A percentile compares a stretch with the other conserved stretches of the same genome.
Evolutionary conservation across 2,113 vertebrate species (phyloP).

Genomic region (Notiomystis cincta): DNA sequence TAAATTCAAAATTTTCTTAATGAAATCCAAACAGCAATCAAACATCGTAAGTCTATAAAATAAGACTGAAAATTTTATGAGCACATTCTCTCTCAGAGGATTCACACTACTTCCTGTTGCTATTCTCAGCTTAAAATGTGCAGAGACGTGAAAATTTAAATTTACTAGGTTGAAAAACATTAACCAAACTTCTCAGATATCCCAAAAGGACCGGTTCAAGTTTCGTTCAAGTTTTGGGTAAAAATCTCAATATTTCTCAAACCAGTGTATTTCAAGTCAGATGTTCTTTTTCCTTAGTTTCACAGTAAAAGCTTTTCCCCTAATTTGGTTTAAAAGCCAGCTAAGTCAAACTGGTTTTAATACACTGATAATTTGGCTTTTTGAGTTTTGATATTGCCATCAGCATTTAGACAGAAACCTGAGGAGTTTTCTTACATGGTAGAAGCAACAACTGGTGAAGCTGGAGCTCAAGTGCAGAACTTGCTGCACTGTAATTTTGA

Average conservation of each 20-base stretch:
- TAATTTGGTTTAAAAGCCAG: not conserved
- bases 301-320: not conserved
- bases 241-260: not conserved
- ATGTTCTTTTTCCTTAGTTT: not conserved
- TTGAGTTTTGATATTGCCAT: not conserved
- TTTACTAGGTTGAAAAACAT: conserved; percentile 40
- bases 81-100: not conserved
- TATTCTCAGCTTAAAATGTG: conserved; percentile 17
- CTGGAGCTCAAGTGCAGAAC: not conserved
- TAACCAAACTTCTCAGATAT: conserved; percentile 33
- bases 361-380: not conserved
- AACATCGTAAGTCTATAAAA: not conserved
- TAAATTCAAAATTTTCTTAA: not conserved
- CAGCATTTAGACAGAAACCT: not conserved
- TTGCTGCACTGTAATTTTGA: not conserved
- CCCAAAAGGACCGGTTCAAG: not conserved
- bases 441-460: not conserved
- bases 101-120: conserved; percentile 33
- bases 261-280: not conserved
- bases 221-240: conserved; percentile 16
- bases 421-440: not conserved
- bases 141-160: conserved; percentile 30
- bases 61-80: conserved; percentile 49
- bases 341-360: not conserved
- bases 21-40: not conserved